Percentiles rank a stretch among this genome's conserved stretches.
Conservation (phyloP, 1,140 invertebrate species). For the Pseudomyrmex gracilis region DNA sequence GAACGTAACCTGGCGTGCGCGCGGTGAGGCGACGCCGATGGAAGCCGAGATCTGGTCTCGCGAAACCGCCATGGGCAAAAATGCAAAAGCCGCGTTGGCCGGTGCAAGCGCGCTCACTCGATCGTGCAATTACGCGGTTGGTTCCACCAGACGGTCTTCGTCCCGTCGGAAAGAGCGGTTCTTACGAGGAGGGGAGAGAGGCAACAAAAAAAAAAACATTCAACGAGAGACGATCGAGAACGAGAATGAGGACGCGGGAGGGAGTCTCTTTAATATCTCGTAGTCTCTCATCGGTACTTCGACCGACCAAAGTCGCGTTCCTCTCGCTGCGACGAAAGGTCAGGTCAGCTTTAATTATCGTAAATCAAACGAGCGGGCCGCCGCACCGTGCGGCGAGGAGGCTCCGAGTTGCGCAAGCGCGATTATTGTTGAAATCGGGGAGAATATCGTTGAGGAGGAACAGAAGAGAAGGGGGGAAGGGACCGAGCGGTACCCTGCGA, state of each 20-base stretch:
- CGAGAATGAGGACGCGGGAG: neutral
- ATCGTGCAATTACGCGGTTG: slow-evolving; percentile 75
- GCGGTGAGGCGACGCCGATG: slow-evolving; percentile 32
- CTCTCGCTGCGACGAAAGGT: slow-evolving; percentile 79
- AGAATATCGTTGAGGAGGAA: slow-evolving; percentile 53
- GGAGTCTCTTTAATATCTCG: slow-evolving; percentile 69
- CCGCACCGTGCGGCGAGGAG: slow-evolving; percentile 62
- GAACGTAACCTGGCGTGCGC: slow-evolving; percentile 11
- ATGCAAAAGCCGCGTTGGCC: slow-evolving; percentile 68
- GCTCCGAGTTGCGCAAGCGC: slow-evolving; percentile 70
- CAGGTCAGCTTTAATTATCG: slow-evolving; percentile 83
- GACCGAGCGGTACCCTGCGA: slow-evolving; percentile 13
- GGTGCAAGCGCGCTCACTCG: slow-evolving; percentile 52
- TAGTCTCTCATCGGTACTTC: slow-evolving; percentile 66
- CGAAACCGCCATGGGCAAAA: slow-evolving; percentile 71
- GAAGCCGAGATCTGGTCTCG: slow-evolving; percentile 53
- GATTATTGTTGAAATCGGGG: slow-evolving; percentile 75
- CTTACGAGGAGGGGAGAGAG: neutral
- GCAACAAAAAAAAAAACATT: neutral
- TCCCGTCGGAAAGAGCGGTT: slow-evolving; percentile 17
- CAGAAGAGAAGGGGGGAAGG: neutral
- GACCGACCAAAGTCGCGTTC: slow-evolving; percentile 50
- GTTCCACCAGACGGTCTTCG: slow-evolving; percentile 61
- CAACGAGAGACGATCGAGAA: slow-evolving; percentile 9
- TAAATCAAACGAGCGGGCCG: slow-evolving; percentile 81